phyloP scores from a whole-genome alignment of 2,797 vertebrate species.

The Serranus cabrilla region DNA sequence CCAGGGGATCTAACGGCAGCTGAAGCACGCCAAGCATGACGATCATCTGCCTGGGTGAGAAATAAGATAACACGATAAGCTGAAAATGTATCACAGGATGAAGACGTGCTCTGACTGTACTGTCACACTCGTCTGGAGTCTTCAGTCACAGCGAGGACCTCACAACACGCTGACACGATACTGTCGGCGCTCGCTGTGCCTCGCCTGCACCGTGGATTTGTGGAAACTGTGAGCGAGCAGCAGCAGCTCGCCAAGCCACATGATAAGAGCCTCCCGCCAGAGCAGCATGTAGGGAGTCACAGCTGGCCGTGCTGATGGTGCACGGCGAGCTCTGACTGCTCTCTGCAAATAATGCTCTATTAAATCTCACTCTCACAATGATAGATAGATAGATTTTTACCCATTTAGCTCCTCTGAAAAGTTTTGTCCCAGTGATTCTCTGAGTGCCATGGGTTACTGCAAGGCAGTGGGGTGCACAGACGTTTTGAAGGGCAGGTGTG shows the following conservation, averaged over 20 bases:
- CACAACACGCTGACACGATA: slow-evolving; percentile 24
- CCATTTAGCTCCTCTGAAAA: neutral
- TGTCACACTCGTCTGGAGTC: neutral
- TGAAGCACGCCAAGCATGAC: neutral
- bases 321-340: neutral
- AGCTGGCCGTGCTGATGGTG: slow-evolving; percentile 9
- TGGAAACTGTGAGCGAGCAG: slow-evolving; percentile 61
- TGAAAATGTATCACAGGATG: neutral
- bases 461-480: too few species aligned
- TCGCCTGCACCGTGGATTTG: slow-evolving; percentile 32
- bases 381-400: too few species aligned
- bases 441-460: slow-evolving; percentile 28
- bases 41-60: slow-evolving; percentile 9
- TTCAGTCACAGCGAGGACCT: slow-evolving; percentile 9
- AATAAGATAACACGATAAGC: too few species aligned
- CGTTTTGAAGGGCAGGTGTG: too few species aligned
- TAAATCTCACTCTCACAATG: neutral
- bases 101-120: neutral
- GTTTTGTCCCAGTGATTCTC: too few species aligned
- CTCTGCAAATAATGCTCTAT: neutral
- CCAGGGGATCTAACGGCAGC: slow-evolving; percentile 1
- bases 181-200: neutral
- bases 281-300: slow-evolving; percentile 44
- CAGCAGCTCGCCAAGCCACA: slow-evolving; percentile 48
- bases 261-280: slow-evolving; percentile 50